phyloP scores from a whole-genome alignment of 2,797 vertebrate species.

The Rhadinocentrus ornatus region DNA sequence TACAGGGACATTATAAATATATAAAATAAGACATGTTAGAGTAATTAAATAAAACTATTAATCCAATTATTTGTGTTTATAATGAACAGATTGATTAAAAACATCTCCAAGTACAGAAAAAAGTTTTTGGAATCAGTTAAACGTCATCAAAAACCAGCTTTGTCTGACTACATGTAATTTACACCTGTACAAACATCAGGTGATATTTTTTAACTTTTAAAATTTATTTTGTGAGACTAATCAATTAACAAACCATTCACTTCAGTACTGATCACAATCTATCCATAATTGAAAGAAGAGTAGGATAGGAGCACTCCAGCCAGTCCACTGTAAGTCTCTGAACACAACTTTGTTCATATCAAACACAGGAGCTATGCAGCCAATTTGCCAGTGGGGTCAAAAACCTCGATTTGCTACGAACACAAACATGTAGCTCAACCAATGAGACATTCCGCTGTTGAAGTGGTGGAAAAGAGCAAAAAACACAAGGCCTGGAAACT shows the following conservation, averaged over 20 bases:
- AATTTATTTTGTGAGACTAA: background rate
- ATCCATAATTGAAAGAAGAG: background rate
- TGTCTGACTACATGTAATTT: too few relatives aligned
- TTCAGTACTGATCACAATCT: background rate
- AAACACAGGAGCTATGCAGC: conserved; percentile 24
- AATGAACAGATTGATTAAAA: too few relatives aligned
- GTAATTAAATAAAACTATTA: too few relatives aligned
- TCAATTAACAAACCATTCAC: background rate
- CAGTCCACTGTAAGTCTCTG: background rate
- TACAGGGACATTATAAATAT: too few relatives aligned
- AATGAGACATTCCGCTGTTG: conserved; percentile 26
- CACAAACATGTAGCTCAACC: conserved; percentile 18
- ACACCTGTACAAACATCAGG: too few relatives aligned
- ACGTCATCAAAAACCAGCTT: too few relatives aligned
- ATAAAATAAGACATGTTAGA: too few relatives aligned
- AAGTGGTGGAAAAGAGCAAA: conserved; percentile 9
- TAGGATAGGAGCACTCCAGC: background rate
- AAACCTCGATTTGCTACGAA: conserved; percentile 5
- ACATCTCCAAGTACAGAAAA: too few relatives aligned
- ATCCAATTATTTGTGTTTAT: too few relatives aligned
- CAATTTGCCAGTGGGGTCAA: conserved; percentile 10
- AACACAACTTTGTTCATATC: background rate
- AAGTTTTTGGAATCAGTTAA: too few relatives aligned
- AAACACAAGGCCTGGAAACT: conserved; percentile 15
- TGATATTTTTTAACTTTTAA: too few relatives aligned